Base-by-base conservation (phyloP, 1,140 invertebrate genomes). In the Octopus bimaculoides region DNA sequence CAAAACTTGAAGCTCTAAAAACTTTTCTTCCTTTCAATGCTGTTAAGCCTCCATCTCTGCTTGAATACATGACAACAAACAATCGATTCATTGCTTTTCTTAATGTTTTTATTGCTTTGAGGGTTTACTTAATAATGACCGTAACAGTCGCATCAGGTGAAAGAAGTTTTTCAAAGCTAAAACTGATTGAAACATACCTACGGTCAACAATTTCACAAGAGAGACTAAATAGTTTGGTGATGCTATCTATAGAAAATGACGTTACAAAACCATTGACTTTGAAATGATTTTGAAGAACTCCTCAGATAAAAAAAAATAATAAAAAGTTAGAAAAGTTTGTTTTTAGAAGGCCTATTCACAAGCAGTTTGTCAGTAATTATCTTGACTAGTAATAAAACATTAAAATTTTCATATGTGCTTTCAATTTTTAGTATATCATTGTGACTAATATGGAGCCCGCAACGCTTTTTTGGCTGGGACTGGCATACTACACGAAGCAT, bases 141-240 rank as follows among this genome's bases (percentile, higher is more conserved):
- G 20, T 74, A 10, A 74, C 73, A 20, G 73, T 74, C 9, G 73
- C 73, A 74, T 74, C 73, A 17, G 73, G 73, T 20, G 73, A 74
- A 74, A 74, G 73, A 9, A 74, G 73, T 74, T 74, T 74, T 74
- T 74, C 73, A 9, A 17, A 74, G 4, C 10, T 74, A 20, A 74
- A 74, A 74, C 20, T 74, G 20, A 74, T 74, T 20, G 2, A 74
- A 74, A 74, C 73, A 20, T 74, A 74, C 73, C 20, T 74, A 41
- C 17, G 9, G 41, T 20, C 73, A 74, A 20, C 73, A 26, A 74
- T 74, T n/a, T 52, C 10, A 1, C 73, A 74, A 74, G 73, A 74
- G 20, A n/a, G 73, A 10, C 41, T 74, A 52, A 74, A 74, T 20
- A 74, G 4, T 74, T 74, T 74, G 4, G 73, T 20, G 4, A 74